These are phyloP conservation scores for Formica exsecta DNA, from an alignment of 1,140 invertebrate species.

Conservation along the genomic window DNA sequence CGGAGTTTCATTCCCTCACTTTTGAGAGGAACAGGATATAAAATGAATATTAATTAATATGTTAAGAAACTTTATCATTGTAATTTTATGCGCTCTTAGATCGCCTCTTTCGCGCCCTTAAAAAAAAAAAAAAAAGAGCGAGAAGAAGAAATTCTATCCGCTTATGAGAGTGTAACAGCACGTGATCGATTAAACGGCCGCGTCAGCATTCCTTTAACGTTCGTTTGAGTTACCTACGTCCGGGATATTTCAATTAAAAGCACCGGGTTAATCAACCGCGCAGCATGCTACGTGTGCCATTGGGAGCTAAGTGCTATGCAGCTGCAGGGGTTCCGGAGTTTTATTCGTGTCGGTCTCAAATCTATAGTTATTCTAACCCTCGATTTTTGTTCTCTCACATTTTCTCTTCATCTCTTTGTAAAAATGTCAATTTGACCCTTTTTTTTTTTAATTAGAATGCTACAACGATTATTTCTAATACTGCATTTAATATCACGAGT, in stretches of 20 bases:
- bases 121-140: neutral
- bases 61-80: neutral
- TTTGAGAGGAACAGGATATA: neutral
- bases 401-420: neutral
- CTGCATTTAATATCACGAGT: neutral
- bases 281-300: slow-evolving; percentile 67
- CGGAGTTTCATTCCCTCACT: neutral
- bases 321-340: slow-evolving; percentile 45
- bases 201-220: slow-evolving; percentile 40
- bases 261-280: slow-evolving; percentile 72
- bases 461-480: slow-evolving; percentile 12
- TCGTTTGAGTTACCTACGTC: slow-evolving; percentile 73
- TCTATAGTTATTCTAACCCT: slow-evolving; percentile 21
- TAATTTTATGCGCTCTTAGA: neutral
- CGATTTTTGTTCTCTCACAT: neutral
- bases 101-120: neutral
- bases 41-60: neutral
- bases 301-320: slow-evolving; percentile 60
- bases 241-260: slow-evolving; percentile 82
- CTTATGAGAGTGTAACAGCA: neutral
- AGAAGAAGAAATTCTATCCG: neutral
- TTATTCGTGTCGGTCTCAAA: slow-evolving; percentile 19
- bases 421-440: neutral
- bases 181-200: neutral
- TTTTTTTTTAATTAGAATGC: neutral